phyloP scores from a whole-genome alignment of 2,888 invertebrate genomes.

The Eupithecia dodoneata region DNA sequence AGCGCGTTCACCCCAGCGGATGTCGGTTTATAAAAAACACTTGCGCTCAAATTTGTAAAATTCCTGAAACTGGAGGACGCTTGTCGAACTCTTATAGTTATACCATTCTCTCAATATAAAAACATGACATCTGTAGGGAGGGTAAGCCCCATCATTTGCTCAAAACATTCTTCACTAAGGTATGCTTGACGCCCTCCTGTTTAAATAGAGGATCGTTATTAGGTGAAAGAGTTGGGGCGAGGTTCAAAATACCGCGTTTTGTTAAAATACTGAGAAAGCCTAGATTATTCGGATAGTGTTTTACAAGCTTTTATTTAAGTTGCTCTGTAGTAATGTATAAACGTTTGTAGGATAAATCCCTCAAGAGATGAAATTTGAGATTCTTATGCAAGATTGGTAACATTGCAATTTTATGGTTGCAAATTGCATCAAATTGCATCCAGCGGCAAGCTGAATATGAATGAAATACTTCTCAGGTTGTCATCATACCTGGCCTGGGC shows the following conservation, averaged over 20 bases:
- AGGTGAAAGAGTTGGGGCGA: conserved; percentile 46
- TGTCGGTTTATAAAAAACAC: not conserved
- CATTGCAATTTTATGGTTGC: too few species aligned
- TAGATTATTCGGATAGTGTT: too few species aligned
- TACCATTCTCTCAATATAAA: conserved; percentile 8
- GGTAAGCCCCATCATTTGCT: conserved; percentile 53
- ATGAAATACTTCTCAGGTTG: too few species aligned
- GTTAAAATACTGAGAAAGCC: not conserved
- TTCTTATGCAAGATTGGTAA: too few species aligned
- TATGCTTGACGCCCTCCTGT: conserved; percentile 52
- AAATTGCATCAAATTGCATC: too few species aligned
- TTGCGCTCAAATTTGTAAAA: not conserved
- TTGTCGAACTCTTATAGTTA: not conserved
- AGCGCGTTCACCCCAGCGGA: too few species aligned
- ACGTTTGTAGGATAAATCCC: too few species aligned
- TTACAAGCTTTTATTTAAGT: too few species aligned
- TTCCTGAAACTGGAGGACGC: not conserved
- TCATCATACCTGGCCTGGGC: too few species aligned
- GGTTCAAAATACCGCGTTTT: conserved; percentile 10
- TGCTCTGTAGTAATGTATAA: too few species aligned
- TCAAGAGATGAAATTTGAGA: too few species aligned
- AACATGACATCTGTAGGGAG: conserved; percentile 24
- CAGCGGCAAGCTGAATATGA: too few species aligned
- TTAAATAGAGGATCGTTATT: conserved; percentile 66
- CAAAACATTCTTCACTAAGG: conserved; percentile 57